phyloP scores from a whole-genome alignment of 1,140 invertebrate species.

The Drosophila orosa region DNA sequence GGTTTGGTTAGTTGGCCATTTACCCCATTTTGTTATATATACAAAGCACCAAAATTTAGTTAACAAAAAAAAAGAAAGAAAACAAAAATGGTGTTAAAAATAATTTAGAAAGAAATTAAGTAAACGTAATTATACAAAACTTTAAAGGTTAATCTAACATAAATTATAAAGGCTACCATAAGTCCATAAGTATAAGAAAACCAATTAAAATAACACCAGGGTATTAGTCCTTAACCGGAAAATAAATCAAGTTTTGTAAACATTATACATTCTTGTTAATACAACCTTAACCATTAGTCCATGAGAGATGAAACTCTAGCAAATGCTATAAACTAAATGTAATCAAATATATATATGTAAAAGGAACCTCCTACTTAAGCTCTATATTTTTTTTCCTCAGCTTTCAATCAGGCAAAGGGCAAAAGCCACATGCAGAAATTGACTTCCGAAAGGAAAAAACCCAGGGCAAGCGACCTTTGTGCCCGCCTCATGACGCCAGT shows the following conservation, averaged over 20 bases:
- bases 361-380: not conserved
- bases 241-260: not conserved
- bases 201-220: constrained; percentile 6
- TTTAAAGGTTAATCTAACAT: constrained; percentile 20
- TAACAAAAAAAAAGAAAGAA: constrained; percentile 59
- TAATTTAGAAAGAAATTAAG: constrained; percentile 44
- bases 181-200: constrained; percentile 26
- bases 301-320: not conserved
- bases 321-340: not conserved
- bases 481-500: constrained; percentile 39
- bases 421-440: constrained; percentile 17
- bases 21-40: constrained; percentile 57
- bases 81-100: constrained; percentile 61
- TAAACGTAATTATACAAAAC: constrained; percentile 24
- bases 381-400: not conserved
- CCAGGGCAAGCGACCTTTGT: constrained; percentile 36
- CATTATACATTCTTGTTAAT: not conserved
- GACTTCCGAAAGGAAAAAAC: constrained; percentile 15
- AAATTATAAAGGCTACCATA: constrained; percentile 37
- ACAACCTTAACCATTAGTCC: not conserved
- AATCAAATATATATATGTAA: not conserved
- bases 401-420: constrained; percentile 12
- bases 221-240: constrained; percentile 7
- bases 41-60: constrained; percentile 53
- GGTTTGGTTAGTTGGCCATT: constrained; percentile 64